Evolutionary conservation across 2,888 invertebrate species (phyloP).

Genomic region (Macrosoma leucophasiata): DNA sequence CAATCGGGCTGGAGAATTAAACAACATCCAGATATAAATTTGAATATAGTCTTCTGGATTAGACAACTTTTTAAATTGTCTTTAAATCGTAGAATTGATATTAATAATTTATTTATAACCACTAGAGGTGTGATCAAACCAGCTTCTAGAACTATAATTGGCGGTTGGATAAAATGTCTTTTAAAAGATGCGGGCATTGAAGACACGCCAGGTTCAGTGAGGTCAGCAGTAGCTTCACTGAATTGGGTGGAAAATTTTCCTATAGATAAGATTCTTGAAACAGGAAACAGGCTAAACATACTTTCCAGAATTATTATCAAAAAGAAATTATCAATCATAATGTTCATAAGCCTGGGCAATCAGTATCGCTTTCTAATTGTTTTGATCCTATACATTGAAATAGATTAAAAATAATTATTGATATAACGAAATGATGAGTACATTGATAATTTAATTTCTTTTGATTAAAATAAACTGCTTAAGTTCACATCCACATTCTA

Average conservation of each 20-base stretch:
- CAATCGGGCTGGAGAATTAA: conserved; percentile 8
- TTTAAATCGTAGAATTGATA: conserved; percentile 1
- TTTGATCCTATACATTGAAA: too few species aligned
- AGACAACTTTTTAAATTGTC: conserved; percentile 1
- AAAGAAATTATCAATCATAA: conserved; percentile 1
- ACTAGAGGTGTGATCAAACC: conserved; percentile 6
- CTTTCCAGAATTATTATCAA: conserved; percentile 14
- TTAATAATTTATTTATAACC: conserved; percentile 13
- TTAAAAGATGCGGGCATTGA: conserved; percentile 11
- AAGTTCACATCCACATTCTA: too few species aligned
- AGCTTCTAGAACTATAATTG: conserved; percentile 13
- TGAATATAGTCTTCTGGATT: conserved; percentile 5
- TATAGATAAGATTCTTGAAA: conserved; percentile 14
- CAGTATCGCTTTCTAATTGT: too few species aligned
- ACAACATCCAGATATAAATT: conserved; percentile 3
- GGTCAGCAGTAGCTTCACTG: conserved; percentile 18
- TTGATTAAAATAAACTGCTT: too few species aligned
- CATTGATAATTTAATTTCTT: too few species aligned
- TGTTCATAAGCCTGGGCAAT: too few species aligned
- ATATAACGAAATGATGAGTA: too few species aligned
- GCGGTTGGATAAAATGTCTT: conserved; percentile 11
- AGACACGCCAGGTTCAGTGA: conserved; percentile 4
- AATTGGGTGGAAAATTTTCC: conserved; percentile 17
- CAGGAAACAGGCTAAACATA: conserved; percentile 15
- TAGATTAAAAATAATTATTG: too few species aligned